Percentiles rank a stretch among this genome's conserved stretches.
Evolutionary conservation across 2,797 vertebrate species (phyloP).

Genomic region (Alauda arvensis): DNA sequence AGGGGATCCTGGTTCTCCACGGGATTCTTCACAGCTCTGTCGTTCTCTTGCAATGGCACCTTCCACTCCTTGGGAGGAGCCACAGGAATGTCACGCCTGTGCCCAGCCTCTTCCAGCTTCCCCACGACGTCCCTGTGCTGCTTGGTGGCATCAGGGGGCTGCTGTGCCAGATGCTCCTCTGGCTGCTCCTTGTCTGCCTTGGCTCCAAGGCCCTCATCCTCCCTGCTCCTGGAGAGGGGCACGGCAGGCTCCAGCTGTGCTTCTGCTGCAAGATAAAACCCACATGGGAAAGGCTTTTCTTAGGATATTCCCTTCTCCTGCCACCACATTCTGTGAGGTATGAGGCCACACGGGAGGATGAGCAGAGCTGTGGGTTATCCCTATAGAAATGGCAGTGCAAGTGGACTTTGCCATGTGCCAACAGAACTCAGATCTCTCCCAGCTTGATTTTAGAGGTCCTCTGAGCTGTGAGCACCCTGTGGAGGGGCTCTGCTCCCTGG

Average conservation of each 20-base stretch:
- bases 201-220: not conserved
- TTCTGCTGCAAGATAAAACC: slow-evolving; percentile 25
- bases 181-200: not conserved
- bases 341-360: accelerated
- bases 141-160: not conserved
- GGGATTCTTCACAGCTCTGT: not conserved
- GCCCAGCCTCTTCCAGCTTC: not conserved
- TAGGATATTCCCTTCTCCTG: not conserved
- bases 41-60: not conserved
- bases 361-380: not conserved
- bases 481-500: not conserved
- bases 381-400: not conserved
- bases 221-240: slow-evolving; percentile 25
- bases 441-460: not conserved
- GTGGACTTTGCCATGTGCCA: accelerated
- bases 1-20: not conserved
- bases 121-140: not conserved
- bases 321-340: not conserved
- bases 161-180: not conserved
- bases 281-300: not conserved
- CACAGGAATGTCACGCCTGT: not conserved
- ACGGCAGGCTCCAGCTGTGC: not conserved
- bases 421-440: not conserved
- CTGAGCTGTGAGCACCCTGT: accelerated
- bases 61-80: slow-evolving; percentile 5